Conservation (phyloP, 2,888 invertebrate genomes). For the Mimachlamys varia region DNA sequence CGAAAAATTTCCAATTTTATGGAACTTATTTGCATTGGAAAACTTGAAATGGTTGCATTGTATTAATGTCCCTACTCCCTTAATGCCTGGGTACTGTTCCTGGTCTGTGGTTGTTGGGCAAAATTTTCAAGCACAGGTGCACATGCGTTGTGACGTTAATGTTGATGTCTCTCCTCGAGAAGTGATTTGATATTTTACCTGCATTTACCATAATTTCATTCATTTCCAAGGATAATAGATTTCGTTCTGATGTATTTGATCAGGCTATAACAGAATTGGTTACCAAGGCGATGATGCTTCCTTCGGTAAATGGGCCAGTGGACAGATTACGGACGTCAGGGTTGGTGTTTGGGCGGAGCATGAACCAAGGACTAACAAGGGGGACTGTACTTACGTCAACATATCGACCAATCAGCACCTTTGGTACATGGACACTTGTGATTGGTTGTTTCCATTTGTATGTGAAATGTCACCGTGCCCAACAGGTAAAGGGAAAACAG, state of each 20-base stretch:
- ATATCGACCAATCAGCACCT: conserved; percentile 42
- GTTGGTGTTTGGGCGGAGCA: conserved; percentile 68
- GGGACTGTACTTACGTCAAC: conserved; percentile 60
- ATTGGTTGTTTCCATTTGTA: conserved; percentile 57
- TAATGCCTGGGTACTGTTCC: too few species aligned
- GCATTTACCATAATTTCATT: neutral
- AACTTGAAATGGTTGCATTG: too few species aligned
- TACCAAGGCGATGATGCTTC: conserved; percentile 42
- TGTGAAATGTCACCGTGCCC: conserved; percentile 68
- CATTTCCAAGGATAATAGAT: neutral
- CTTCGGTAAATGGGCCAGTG: conserved; percentile 65
- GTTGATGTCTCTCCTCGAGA: too few species aligned
- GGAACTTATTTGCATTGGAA: too few species aligned
- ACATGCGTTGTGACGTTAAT: too few species aligned
- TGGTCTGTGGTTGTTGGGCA: too few species aligned
- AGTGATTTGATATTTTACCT: too few species aligned
- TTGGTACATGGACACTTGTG: conserved; percentile 65
- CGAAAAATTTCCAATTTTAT: too few species aligned
- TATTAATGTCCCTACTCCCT: too few species aligned
- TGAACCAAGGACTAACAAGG: conserved; percentile 58
- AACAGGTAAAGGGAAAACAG: conserved; percentile 55
- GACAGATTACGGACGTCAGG: conserved; percentile 55
- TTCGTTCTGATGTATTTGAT: neutral
- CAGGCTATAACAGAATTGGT: conserved; percentile 59
- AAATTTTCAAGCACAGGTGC: too few species aligned